A percentile compares a stretch with the other conserved stretches of the same genome.
Evolutionary conservation across 2,888 invertebrate genomes (phyloP).

Genomic region (Mactromeris polynyma): DNA sequence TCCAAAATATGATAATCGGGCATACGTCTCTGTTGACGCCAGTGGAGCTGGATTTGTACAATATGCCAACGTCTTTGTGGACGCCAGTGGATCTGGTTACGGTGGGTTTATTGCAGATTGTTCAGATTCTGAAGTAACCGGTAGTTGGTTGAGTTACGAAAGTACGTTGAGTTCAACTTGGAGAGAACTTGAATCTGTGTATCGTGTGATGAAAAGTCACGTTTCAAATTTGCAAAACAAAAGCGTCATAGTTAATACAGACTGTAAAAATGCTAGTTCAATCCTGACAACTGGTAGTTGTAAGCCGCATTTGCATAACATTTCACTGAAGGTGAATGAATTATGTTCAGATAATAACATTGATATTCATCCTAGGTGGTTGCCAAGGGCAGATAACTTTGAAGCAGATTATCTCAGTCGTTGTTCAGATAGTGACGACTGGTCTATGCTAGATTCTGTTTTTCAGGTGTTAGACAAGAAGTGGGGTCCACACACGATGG

Average conservation of each 20-base stretch:
- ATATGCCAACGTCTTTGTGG: conserved; percentile 36
- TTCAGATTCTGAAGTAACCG: conserved; percentile 35
- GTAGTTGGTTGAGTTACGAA: conserved; percentile 52
- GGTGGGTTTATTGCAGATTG: conserved; percentile 49
- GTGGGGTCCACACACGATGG: conserved; percentile 61
- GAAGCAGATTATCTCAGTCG: conserved; percentile 43
- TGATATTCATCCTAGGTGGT: conserved; percentile 33
- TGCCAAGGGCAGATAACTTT: conserved; percentile 47
- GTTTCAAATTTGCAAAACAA: conserved; percentile 35
- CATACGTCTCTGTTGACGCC: not conserved
- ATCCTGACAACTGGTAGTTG: conserved; percentile 53
- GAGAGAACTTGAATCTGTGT: conserved; percentile 60
- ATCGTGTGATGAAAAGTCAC: conserved; percentile 42
- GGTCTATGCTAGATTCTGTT: conserved; percentile 43
- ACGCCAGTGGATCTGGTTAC: conserved; percentile 54
- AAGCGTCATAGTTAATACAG: conserved; percentile 40
- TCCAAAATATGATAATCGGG: not conserved
- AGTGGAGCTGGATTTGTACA: not conserved
- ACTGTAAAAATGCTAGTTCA: conserved; percentile 46
- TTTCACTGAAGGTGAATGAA: conserved; percentile 45
- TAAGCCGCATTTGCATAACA: conserved; percentile 47
- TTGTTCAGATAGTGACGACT: conserved; percentile 41
- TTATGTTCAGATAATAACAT: conserved; percentile 41
- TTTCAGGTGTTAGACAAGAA: conserved; percentile 49
- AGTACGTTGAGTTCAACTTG: conserved; percentile 59